These are phyloP conservation scores for Megalonaias nervosa DNA, from an alignment of 1,140 invertebrate species.

Conservation along the genomic window DNA sequence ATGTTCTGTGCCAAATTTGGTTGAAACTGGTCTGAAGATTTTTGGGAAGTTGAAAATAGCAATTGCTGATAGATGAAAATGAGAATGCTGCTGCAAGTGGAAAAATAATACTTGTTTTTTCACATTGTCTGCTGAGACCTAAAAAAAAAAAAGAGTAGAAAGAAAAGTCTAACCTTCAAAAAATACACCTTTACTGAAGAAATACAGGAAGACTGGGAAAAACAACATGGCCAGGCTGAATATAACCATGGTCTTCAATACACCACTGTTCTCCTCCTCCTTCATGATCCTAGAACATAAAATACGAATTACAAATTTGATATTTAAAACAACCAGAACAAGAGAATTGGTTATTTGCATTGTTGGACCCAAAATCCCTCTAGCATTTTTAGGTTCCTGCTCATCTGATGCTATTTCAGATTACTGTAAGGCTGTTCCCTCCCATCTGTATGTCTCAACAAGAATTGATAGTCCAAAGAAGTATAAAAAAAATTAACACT, in stretches of 20 bases:
- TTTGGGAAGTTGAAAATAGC: neutral
- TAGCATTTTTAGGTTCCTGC: too few species aligned
- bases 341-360: too few species aligned
- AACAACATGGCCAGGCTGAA: slow-evolving; percentile 58
- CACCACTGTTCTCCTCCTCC: slow-evolving; percentile 33
- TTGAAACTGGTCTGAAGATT: neutral
- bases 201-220: slow-evolving; percentile 60
- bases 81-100: neutral
- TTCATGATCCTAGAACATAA: slow-evolving; percentile 39
- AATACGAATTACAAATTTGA: neutral
- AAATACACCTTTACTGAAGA: slow-evolving; percentile 56
- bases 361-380: too few species aligned
- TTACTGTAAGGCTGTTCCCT: too few species aligned
- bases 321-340: too few species aligned
- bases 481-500: too few species aligned
- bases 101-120: neutral
- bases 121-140: neutral
- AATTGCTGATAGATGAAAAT: too few species aligned
- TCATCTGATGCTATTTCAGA: too few species aligned
- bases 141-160: neutral
- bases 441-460: too few species aligned
- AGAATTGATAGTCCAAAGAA: too few species aligned
- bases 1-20: neutral
- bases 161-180: slow-evolving; percentile 57
- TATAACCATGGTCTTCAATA: slow-evolving; percentile 55